phyloP scores from a whole-genome alignment of 2,888 invertebrate species.

The Zygogramma bicolorata region DNA sequence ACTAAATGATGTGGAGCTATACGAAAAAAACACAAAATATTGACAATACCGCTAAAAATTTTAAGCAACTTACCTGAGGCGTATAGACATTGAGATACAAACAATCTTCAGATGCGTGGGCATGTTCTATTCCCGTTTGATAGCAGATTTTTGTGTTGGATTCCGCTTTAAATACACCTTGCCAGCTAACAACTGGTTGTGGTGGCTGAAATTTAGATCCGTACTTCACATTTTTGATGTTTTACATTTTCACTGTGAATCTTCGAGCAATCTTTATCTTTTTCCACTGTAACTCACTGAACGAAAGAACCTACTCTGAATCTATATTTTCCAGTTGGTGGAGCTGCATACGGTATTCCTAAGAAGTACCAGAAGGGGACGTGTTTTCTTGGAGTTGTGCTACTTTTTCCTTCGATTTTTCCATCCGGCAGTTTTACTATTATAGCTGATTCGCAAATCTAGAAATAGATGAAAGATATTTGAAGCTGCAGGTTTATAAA shows the following conservation, averaged over 20 bases:
- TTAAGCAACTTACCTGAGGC: slow-evolving; percentile 40
- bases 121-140: slow-evolving; percentile 29
- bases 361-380: slow-evolving; percentile 48
- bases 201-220: slow-evolving; percentile 40
- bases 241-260: no score
- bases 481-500: no score
- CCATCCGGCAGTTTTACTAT: slow-evolving; percentile 37
- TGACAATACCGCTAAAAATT: no score
- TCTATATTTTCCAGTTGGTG: slow-evolving; percentile 50
- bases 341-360: slow-evolving; percentile 51
- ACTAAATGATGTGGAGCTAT: no score
- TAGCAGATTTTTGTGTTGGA: slow-evolving; percentile 41
- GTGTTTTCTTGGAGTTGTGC: slow-evolving; percentile 12
- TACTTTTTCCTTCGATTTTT: slow-evolving; percentile 38
- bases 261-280: no score
- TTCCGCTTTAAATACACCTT: slow-evolving; percentile 40
- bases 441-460: not conserved
- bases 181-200: slow-evolving; percentile 45
- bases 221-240: no score
- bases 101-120: slow-evolving; percentile 48
- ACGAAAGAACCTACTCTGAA: slow-evolving; percentile 53
- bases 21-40: no score
- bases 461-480: no score
- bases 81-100: slow-evolving; percentile 50
- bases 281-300: no score